Evolutionary conservation across 2,113 vertebrate species (phyloP).

Genomic region (Elanus axillaris): DNA sequence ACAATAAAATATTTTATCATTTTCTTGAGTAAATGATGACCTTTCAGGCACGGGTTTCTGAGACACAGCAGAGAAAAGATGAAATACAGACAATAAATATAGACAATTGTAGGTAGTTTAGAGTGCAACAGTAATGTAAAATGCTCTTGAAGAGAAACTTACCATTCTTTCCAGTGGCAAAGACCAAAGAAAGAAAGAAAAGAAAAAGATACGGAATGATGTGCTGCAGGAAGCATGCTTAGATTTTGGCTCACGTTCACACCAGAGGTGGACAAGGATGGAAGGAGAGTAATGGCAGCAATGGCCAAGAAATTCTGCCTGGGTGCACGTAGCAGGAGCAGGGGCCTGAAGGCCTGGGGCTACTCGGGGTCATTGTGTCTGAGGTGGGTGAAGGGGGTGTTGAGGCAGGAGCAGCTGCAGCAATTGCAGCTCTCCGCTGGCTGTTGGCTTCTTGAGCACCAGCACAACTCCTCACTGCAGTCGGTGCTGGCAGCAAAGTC

Average conservation of each 20-base stretch:
- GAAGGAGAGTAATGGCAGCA: background rate
- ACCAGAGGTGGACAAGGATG: background rate
- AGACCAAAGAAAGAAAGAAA: background rate
- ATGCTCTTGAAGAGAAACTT: background rate
- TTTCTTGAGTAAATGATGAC: background rate
- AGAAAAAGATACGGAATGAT: background rate
- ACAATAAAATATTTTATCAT: background rate
- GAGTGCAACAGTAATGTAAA: background rate
- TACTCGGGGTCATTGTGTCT: background rate
- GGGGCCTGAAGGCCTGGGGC: background rate
- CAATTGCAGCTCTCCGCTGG: background rate
- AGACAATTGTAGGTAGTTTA: background rate
- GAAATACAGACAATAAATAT: background rate
- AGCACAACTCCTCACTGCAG: background rate
- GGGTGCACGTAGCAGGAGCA: accelerated
- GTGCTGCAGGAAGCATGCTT: background rate
- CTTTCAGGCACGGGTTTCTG: background rate
- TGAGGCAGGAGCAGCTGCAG: background rate
- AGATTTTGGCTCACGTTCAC: background rate
- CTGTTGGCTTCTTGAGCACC: background rate
- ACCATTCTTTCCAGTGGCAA: background rate
- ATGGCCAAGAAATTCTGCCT: background rate
- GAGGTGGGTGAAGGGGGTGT: background rate
- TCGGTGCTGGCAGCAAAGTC: background rate
- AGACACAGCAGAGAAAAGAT: background rate